Evolutionary conservation across 1,140 invertebrate species (phyloP).

Genomic region (Pseudomyrmex concolor): DNA sequence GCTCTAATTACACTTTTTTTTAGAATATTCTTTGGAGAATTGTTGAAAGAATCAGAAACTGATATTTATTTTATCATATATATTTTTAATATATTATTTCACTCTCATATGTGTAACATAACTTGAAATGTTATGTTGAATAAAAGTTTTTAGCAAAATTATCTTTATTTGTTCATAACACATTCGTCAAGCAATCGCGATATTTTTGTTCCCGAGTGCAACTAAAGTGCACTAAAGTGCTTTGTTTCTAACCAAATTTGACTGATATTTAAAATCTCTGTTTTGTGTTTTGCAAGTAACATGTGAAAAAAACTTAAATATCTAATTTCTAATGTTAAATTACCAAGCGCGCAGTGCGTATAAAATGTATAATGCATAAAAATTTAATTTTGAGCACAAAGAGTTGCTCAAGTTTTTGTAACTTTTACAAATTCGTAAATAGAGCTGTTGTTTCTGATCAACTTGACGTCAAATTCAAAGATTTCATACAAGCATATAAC

Average conservation of each 20-base stretch:
- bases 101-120: no score
- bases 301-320: slow-evolving; percentile 1
- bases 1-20: not conserved
- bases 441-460: not conserved
- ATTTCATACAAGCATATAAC: slow-evolving; percentile 9
- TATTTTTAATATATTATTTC: no score
- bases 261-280: no score
- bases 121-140: no score
- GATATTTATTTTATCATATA: no score
- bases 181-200: no score
- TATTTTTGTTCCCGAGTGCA: no score
- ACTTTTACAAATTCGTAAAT: not conserved
- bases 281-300: no score
- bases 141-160: no score
- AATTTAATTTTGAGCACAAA: not conserved
- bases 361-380: not conserved
- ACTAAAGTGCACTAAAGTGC: no score
- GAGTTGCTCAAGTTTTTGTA: not conserved
- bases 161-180: no score
- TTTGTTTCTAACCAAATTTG: no score
- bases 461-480: not conserved
- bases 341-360: not conserved
- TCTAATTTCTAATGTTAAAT: not conserved
- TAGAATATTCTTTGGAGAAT: not conserved
- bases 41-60: not conserved